Conservation (phyloP, 2,797 vertebrate species). For the Chrosomus eos region DNA sequence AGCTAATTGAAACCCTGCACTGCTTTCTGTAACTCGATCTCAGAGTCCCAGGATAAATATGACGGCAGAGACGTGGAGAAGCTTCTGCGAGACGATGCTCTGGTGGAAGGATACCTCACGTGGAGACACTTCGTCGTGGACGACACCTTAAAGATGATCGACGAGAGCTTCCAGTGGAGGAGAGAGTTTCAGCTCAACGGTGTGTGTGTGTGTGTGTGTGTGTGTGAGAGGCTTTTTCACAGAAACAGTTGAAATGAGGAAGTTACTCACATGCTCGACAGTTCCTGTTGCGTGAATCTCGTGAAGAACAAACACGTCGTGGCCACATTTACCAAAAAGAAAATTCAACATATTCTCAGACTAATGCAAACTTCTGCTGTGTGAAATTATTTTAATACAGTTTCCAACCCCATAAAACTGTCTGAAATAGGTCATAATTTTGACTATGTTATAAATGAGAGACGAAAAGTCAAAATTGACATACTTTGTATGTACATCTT, state of each 20-base stretch:
- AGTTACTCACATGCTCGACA: neutral
- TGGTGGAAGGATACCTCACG: conserved; percentile 85
- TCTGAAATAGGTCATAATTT: neutral
- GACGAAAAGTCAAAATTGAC: no score
- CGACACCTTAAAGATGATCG: conserved; percentile 95
- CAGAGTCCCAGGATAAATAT: conserved; percentile 87
- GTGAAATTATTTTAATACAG: no score
- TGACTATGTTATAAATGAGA: no score
- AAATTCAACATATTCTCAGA: no score
- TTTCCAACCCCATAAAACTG: no score
- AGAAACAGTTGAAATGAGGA: conserved; percentile 15
- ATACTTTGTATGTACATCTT: no score
- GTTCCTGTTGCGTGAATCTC: neutral
- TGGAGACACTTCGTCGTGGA: conserved; percentile 88
- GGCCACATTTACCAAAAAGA: neutral
- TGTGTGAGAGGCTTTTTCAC: neutral
- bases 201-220: conserved; percentile 67
- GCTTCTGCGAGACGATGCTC: conserved; percentile 84
- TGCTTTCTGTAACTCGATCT: neutral
- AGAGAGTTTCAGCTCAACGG: conserved; percentile 91
- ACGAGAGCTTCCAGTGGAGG: conserved; percentile 95
- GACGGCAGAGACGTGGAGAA: conserved; percentile 92
- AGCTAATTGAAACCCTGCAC: no score
- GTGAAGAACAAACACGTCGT: neutral
- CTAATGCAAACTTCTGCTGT: no score